phyloP scores from a whole-genome alignment of 2,888 invertebrate genomes.

The Lithodes maja region DNA sequence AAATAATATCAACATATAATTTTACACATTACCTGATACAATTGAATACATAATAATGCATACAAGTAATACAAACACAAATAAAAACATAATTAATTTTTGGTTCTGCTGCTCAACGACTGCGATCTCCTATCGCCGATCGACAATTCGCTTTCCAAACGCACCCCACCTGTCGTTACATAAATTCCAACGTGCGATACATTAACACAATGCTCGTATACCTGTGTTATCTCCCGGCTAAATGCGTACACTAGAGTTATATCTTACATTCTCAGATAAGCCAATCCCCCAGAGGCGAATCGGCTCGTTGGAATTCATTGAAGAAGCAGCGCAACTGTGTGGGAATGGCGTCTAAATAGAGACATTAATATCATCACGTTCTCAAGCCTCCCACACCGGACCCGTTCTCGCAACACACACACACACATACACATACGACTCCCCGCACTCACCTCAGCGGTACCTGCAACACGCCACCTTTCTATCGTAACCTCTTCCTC shows the following conservation, averaged over 20 bases:
- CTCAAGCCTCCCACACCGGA: conserved; percentile 21
- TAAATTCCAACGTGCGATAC: conserved; percentile 11
- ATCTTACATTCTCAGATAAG: conserved; percentile 5
- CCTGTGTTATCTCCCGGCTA: neutral
- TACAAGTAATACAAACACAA: neutral
- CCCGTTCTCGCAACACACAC: conserved; percentile 4
- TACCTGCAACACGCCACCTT: conserved; percentile 12
- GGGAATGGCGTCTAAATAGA: conserved; percentile 19
- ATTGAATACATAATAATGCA: no score
- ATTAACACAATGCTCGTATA: conserved; percentile 4
- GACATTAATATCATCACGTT: conserved; percentile 33
- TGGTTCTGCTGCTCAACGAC: neutral
- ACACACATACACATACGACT: neutral
- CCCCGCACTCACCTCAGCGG: conserved; percentile 1
- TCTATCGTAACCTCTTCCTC: neutral
- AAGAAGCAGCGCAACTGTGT: conserved; percentile 17
- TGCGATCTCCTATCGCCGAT: neutral
- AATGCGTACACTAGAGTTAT: neutral
- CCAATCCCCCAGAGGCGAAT: neutral
- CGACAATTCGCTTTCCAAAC: neutral
- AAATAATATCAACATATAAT: no score
- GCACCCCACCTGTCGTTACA: neutral
- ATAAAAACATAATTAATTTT: neutral
- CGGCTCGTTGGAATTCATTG: neutral
- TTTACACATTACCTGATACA: no score